These are phyloP conservation scores for Harpagifer antarcticus DNA, from an alignment of 2,797 vertebrate genomes.

Conservation along the genomic window DNA sequence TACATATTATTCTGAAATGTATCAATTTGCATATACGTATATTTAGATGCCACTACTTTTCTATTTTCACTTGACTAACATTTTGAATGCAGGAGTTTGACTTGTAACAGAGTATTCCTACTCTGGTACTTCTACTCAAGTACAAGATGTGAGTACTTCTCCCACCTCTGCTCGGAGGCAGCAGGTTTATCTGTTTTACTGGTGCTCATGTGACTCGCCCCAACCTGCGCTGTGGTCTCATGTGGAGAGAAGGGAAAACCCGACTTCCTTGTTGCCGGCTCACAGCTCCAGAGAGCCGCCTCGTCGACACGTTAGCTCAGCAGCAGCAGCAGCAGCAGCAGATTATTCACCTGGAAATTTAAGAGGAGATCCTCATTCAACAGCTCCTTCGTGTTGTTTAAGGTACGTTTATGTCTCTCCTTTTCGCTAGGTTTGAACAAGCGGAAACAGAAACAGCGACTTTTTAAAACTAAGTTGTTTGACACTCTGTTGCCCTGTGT, in stretches of 20 bases:
- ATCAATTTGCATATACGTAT: no score
- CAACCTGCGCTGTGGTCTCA: constrained; percentile 1
- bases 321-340: no score
- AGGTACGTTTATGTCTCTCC: constrained; percentile 12
- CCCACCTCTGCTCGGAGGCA: no score
- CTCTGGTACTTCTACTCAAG: no score
- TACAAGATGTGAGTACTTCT: no score
- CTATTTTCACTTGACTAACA: no score
- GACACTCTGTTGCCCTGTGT: background rate
- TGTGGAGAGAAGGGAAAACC: constrained; percentile 20
- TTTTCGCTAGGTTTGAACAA: background rate
- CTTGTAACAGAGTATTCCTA: no score
- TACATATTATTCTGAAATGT: no score
- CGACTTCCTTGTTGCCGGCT: constrained; percentile 39
- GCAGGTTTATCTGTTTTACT: no score
- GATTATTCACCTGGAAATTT: background rate
- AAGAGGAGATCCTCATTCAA: background rate
- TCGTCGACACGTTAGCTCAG: background rate
- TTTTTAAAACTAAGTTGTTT: background rate
- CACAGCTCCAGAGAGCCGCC: background rate
- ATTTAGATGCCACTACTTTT: no score
- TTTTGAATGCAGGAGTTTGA: no score
- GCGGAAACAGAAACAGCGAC: background rate
- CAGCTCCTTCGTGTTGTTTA: fast-evolving
- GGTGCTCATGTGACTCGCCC: constrained; percentile 21